Conservation (phyloP, 2,888 invertebrate species). For the Ypsolopha scabrella region DNA sequence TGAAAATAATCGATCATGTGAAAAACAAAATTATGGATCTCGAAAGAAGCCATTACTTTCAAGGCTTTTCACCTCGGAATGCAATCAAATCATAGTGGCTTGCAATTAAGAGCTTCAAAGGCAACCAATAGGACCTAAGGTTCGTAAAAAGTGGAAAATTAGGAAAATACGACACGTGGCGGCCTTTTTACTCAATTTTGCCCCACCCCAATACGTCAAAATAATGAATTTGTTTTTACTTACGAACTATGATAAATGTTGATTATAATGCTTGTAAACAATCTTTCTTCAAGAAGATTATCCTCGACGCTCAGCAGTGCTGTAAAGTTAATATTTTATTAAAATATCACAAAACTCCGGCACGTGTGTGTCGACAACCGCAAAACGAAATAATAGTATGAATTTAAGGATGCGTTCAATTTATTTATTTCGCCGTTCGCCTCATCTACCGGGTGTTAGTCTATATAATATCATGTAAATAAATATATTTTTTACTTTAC, state of each 20-base stretch:
- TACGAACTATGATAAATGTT: conserved; percentile 34
- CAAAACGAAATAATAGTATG: conserved; percentile 26
- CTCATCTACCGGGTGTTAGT: not conserved
- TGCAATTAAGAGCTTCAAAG: not conserved
- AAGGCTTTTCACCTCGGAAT: not conserved
- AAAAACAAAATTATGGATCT: conserved; percentile 28
- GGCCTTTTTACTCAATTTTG: conserved; percentile 53
- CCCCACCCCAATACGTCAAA: conserved; percentile 62
- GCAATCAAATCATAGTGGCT: no score
- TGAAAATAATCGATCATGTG: conserved; percentile 36
- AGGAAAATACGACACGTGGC: conserved; percentile 63
- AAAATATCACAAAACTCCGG: conserved; percentile 64
- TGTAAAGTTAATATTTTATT: conserved; percentile 47
- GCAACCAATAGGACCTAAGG: conserved; percentile 13
- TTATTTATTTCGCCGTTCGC: not conserved
- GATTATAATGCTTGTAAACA: conserved; percentile 33
- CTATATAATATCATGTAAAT: not conserved
- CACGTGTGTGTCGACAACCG: conserved; percentile 69
- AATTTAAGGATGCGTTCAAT: conserved; percentile 3
- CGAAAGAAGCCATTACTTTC: conserved; percentile 6
- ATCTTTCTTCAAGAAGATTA: conserved; percentile 30
- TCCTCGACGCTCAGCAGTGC: conserved; percentile 27
- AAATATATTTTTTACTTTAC: not conserved
- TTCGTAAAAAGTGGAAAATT: conserved; percentile 26
- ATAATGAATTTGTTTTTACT: conserved; percentile 39